Percentiles rank a stretch among this genome's conserved stretches.
These are phyloP conservation scores for Anagyrus pseudococci DNA, from an alignment of 2,888 invertebrate species.

Conservation along the genomic window DNA sequence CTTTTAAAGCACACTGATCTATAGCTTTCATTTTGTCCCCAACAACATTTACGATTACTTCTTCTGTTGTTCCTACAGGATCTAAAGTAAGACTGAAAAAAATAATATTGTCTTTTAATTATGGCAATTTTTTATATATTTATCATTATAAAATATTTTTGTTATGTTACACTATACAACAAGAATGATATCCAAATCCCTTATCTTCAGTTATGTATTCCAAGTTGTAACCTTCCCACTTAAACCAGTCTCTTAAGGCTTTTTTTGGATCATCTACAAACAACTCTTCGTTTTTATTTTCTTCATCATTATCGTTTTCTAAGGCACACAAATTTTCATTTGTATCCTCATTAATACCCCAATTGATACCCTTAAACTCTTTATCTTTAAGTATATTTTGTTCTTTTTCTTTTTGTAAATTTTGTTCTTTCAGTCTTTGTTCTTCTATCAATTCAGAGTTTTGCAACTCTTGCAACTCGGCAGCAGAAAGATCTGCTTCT, in stretches of 20 bases:
- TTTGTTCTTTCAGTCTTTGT: conserved; percentile 58
- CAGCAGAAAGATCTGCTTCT: conserved; percentile 80
- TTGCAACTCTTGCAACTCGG: conserved; percentile 70
- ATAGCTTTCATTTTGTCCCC: conserved; percentile 96
- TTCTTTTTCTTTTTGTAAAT: conserved; percentile 64
- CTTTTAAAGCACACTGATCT: conserved; percentile 90
- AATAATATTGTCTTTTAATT: neutral
- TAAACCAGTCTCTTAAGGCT: conserved; percentile 92
- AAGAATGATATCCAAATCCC: conserved; percentile 84
- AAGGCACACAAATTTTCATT: conserved; percentile 82
- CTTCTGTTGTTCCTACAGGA: conserved; percentile 74
- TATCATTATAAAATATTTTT: neutral
- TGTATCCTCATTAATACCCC: conserved; percentile 97
- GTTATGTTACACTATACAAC: conserved; percentile 73
- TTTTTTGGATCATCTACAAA: conserved; percentile 95
- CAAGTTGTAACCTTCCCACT: conserved; percentile 86
- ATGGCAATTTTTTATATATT: neutral
- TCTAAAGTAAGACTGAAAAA: conserved; percentile 57
- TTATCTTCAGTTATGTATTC: conserved; percentile 87
- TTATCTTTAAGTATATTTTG: conserved; percentile 63
- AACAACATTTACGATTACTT: conserved; percentile 84
- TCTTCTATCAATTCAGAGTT: conserved; percentile 54
- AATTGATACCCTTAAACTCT: conserved; percentile 82
- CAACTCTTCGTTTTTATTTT: conserved; percentile 83
- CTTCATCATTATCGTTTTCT: conserved; percentile 80